Conservation (phyloP, 2,113 vertebrate genomes). For the Podarcis raffonei region DNA sequence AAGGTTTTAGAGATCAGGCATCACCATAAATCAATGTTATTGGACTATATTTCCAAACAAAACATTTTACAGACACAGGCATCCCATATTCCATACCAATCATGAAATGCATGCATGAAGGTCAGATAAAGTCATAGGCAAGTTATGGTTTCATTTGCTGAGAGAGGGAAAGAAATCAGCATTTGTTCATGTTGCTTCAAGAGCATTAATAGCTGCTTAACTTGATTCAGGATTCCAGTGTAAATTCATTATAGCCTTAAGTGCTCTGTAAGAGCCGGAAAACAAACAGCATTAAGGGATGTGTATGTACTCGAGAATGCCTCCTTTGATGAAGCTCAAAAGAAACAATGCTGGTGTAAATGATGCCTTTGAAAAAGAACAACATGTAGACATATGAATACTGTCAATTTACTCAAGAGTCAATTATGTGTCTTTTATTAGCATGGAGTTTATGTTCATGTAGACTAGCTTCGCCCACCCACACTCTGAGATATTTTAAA, state of each 20-base stretch:
- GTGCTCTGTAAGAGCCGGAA: slow-evolving; percentile 40
- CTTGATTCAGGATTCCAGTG: slow-evolving; percentile 36
- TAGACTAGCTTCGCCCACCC: too few relatives aligned
- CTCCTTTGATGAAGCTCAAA: slow-evolving; percentile 53
- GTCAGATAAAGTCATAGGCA: slow-evolving; percentile 71
- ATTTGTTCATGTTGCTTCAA: slow-evolving; percentile 32
- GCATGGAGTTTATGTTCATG: slow-evolving; percentile 5
- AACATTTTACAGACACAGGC: slow-evolving; percentile 71
- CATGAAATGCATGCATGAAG: slow-evolving; percentile 65
- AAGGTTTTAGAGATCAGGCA: slow-evolving; percentile 72
- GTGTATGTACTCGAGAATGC: slow-evolving; percentile 38
- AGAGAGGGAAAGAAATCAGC: slow-evolving; percentile 47
- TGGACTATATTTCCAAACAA: slow-evolving; percentile 77
- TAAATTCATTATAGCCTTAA: slow-evolving; percentile 49
- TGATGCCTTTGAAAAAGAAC: slow-evolving; percentile 29
- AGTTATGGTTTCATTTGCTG: slow-evolving; percentile 64
- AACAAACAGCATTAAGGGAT: slow-evolving; percentile 44
- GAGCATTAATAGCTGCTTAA: slow-evolving; percentile 47
- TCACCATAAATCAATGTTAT: slow-evolving; percentile 77
- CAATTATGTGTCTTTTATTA: slow-evolving; percentile 37
- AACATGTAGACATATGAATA: slow-evolving; percentile 22
- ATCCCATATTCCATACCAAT: slow-evolving; percentile 61
- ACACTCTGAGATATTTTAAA: too few relatives aligned
- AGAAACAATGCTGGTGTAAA: slow-evolving; percentile 16
- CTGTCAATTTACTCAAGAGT: slow-evolving; percentile 38